Base-by-base conservation (phyloP, 2,797 vertebrate genomes). In the Holocentrus rufus region DNA sequence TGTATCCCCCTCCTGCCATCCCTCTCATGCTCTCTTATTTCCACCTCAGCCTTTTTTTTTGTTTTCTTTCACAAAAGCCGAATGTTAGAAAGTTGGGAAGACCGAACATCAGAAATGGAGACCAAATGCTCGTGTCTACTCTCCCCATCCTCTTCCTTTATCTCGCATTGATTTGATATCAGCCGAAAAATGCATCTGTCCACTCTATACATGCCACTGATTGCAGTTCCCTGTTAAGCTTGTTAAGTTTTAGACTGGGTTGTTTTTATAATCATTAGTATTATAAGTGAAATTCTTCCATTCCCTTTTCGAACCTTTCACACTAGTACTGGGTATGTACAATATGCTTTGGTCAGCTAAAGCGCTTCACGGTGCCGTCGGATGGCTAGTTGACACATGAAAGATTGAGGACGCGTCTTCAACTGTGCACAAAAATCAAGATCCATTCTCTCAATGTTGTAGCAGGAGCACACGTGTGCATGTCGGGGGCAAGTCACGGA, bases 251-350 rank as follows among this genome's bases (percentile, higher is more conserved):
- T 84, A 87, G 87, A 85, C 80, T 54, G 69, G 78, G 69, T 85
- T 84, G 80, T 85, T 92, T 90, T 90, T 88, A 79, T 86, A 71
- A 88, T 82, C 86, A 80, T 74, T 79, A 73, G 56, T 74, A 60
- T 76, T 56, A 63, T 72, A 76, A 27, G 58, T 66, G 49, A 68
- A 57, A 63, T 81, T 69, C 27, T 46, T 74, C 67, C 67, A 68
- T 69, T 80, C 66, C 76, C 69, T 74, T 69, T 27, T 65, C 34
- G 55, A 76, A 57, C 61, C 47, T 22, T 42, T 72, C 55, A 83
- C 52, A 65, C 75, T 59, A 66, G 54, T 71, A 65, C 65, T 76
- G 65, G 64, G 75, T 89, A 83, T 88, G 57, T 85, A 80, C 74
- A 87, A 53, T 84, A 77, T 23, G 62, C 46, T 76, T 23, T 75